Evolutionary conservation across 2,113 vertebrate species (phyloP), one percentile per base, ranked within the genome.

Genomic region (Barbus barbus): DNA sequence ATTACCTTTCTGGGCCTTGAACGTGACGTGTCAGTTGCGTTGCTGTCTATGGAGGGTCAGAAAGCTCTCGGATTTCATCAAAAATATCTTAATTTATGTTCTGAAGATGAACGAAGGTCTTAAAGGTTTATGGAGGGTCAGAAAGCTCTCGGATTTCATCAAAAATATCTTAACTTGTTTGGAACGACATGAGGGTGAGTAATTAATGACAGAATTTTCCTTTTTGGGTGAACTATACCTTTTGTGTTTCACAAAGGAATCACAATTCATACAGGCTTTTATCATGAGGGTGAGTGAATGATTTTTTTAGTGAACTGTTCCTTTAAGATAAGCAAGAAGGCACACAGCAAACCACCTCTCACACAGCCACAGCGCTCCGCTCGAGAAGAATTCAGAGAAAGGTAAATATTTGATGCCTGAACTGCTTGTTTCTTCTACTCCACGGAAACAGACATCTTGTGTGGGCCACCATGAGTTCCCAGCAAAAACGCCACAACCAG

Each of bases 391-490:
- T 65, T 51, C n/a, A 14, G 73, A 61, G 48, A 41, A 69, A 78
- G 72, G 80, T 83, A 77, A 82, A 82, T 60, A 86, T 78, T 77
- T 51, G 79, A 75, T 31, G 48, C 48, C 36, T 24, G 73, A 77
- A 78, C 73, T 69, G 65, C 81, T 78, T 65, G 56, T 76, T 76
- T 24, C 72, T 51, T 28, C 44, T 79, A 7, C 51, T 38, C 22
- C 48, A 56, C 14, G 31, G 51, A 53, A 60, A 56, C 20, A 26
- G 28, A 63, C 83, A 41, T 41, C 83, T 78, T 84, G 83, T 84
- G 83, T 84, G 83, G 83, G 72, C 74, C 7, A 44, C 36, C 36
- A 0, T 31, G n/a, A 60, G 11, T 46, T 73, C 53, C 53, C 31
- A 18, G 58, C 36, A 31, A 48, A 78, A 78, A 38, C 11, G 22